phyloP scores from a whole-genome alignment of 2,888 invertebrate genomes.

The Macrosoma leucophasiata region DNA sequence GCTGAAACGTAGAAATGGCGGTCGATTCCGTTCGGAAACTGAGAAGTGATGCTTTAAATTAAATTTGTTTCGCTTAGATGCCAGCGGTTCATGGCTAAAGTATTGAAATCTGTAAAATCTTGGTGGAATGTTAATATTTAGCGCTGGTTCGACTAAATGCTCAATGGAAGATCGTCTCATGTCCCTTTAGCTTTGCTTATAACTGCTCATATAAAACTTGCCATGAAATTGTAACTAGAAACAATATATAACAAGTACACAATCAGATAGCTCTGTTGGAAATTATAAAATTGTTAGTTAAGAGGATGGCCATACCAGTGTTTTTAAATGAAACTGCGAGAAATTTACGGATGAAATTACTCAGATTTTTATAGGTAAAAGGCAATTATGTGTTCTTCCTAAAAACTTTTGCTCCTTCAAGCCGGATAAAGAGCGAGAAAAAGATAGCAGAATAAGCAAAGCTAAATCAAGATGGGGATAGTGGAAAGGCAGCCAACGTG shows the following conservation, averaged over 20 bases:
- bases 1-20: no score
- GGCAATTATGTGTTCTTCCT: no score
- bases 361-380: no score
- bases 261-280: no score
- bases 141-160: constrained; percentile 53
- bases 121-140: constrained; percentile 43
- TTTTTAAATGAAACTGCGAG: no score
- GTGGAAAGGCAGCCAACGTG: constrained; percentile 50
- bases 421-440: no score
- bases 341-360: no score
- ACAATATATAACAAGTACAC: no score
- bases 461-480: constrained; percentile 49
- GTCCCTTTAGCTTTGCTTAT: constrained; percentile 40
- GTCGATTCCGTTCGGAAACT: constrained; percentile 45
- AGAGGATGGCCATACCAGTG: background rate
- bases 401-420: no score
- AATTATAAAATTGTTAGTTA: background rate
- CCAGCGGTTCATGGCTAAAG: constrained; percentile 42
- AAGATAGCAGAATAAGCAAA: constrained; percentile 28
- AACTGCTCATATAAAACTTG: no score
- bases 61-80: constrained; percentile 52
- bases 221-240: constrained; percentile 7
- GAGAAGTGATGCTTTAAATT: constrained; percentile 44
- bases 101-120: constrained; percentile 42
- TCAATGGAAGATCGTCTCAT: constrained; percentile 54